Evolutionary conservation across 2,888 invertebrate species (phyloP).

Genomic region (Brachypterus glaber): DNA sequence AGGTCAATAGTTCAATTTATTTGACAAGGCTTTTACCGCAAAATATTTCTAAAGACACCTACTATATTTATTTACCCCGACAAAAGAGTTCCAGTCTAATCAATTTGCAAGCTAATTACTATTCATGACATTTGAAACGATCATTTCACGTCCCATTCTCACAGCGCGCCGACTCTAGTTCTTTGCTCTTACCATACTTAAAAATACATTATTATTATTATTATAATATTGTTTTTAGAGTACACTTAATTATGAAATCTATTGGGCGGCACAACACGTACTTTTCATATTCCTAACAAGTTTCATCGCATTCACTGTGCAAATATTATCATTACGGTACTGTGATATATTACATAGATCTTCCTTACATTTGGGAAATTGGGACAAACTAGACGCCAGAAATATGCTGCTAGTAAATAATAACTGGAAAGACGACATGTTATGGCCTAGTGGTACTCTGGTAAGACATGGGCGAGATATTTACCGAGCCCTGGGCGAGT

Average conservation of each 20-base stretch:
- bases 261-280: constrained; percentile 76
- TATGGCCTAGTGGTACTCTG: constrained; percentile 69
- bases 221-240: too few species aligned
- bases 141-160: too few species aligned
- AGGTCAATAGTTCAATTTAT: too few species aligned
- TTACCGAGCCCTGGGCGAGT: constrained; percentile 66
- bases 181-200: too few species aligned
- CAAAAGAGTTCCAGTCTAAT: too few species aligned
- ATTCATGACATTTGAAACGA: too few species aligned
- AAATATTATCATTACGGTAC: constrained; percentile 55
- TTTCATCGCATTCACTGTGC: constrained; percentile 67
- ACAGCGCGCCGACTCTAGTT: too few species aligned
- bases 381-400: constrained; percentile 47
- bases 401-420: constrained; percentile 25
- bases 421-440: constrained; percentile 40
- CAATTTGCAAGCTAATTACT: too few species aligned
- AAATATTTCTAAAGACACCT: too few species aligned
- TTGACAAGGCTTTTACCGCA: too few species aligned
- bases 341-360: constrained; percentile 86
- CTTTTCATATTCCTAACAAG: constrained; percentile 77
- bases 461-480: constrained; percentile 62
- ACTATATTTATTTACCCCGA: too few species aligned
- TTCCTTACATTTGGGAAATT: constrained; percentile 79
- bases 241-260: constrained; percentile 69
- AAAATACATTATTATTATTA: too few species aligned